Evolutionary conservation across 2,797 vertebrate genomes (phyloP).

Genomic region (Enteromius unitaeniatus): DNA sequence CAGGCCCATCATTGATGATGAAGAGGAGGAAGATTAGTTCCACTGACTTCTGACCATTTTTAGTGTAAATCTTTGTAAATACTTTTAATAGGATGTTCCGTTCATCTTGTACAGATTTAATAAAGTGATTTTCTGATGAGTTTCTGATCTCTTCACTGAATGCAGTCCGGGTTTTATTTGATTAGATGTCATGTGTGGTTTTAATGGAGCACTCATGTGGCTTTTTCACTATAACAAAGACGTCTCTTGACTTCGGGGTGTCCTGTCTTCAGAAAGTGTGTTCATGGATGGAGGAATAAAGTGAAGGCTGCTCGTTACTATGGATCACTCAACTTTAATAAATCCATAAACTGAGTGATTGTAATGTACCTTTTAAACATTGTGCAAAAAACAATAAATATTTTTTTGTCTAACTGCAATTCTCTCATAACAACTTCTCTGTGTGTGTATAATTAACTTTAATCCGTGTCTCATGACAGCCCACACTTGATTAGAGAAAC

Average conservation of each 20-base stretch:
- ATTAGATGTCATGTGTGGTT: neutral
- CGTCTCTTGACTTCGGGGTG: neutral
- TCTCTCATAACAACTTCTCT: too few relatives aligned
- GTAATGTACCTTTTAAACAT: too few relatives aligned
- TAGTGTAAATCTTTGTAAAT: slow-evolving; percentile 79
- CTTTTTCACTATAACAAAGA: too few relatives aligned
- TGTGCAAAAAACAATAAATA: too few relatives aligned
- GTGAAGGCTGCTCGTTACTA: neutral
- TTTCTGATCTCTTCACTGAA: neutral
- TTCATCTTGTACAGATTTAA: slow-evolving; percentile 72
- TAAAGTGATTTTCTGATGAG: slow-evolving; percentile 64
- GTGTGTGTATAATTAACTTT: too few relatives aligned
- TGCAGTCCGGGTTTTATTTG: neutral
- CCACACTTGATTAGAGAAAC: too few relatives aligned
- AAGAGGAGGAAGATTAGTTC: slow-evolving; percentile 56
- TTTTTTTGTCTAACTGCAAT: too few relatives aligned
- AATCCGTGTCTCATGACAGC: too few relatives aligned
- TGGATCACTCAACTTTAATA: too few relatives aligned
- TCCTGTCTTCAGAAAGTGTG: neutral
- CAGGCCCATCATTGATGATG: slow-evolving; percentile 73
- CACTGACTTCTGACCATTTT: slow-evolving; percentile 15
- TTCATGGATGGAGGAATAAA: neutral
- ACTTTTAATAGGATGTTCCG: slow-evolving; percentile 59
- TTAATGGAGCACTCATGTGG: too few relatives aligned
- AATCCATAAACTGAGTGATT: too few relatives aligned